phyloP scores from a whole-genome alignment of 2,888 invertebrate genomes.

The Salticus scenicus region DNA sequence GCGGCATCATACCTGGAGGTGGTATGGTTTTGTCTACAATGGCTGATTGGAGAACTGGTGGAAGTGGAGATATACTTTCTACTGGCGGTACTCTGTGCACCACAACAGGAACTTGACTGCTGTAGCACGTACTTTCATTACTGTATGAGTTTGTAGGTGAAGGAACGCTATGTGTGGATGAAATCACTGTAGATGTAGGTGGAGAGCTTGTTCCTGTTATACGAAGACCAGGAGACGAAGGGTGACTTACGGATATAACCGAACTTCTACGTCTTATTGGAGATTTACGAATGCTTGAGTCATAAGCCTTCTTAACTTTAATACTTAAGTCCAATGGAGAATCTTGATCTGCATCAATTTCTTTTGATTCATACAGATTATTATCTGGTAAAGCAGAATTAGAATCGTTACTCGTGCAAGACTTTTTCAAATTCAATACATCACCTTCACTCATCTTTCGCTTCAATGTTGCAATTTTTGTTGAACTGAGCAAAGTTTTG shows the following conservation, averaged over 20 bases:
- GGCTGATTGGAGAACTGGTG: constrained; percentile 32
- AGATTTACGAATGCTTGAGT: neutral
- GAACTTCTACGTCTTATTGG: constrained; percentile 33
- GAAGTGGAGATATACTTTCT: constrained; percentile 37
- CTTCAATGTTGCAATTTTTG: constrained; percentile 15
- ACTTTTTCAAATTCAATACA: constrained; percentile 48
- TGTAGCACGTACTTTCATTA: constrained; percentile 32
- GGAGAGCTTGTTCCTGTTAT: constrained; percentile 18
- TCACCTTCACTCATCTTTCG: constrained; percentile 60
- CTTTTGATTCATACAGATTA: neutral
- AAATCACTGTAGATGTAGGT: neutral
- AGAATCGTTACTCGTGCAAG: constrained; percentile 18
- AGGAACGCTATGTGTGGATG: neutral
- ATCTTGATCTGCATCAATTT: constrained; percentile 16
- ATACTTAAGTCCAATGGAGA: constrained; percentile 51
- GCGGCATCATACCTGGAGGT: constrained; percentile 29
- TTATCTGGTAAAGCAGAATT: neutral
- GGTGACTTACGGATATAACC: neutral
- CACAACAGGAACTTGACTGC: constrained; percentile 15
- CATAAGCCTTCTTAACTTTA: constrained; percentile 16
- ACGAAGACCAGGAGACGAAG: neutral
- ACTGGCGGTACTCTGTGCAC: constrained; percentile 18
- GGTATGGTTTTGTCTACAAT: constrained; percentile 11
- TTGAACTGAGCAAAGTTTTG: neutral
- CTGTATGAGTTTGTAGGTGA: constrained; percentile 37